Base-by-base conservation (phyloP, 2,113 vertebrate genomes). In the Hypanus sabinus region DNA sequence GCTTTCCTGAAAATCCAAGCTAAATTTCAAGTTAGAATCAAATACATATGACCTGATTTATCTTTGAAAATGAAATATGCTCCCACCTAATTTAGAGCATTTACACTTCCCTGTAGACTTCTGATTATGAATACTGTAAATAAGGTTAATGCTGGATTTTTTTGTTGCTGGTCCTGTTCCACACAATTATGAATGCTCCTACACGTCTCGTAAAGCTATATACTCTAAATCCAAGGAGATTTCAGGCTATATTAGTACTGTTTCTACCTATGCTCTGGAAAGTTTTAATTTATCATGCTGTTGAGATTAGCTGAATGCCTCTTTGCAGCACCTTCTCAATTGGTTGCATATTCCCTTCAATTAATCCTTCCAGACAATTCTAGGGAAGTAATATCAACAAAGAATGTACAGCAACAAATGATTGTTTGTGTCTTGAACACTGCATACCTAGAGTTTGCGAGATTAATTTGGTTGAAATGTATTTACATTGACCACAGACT, bases 11-110 rank as follows among this genome's bases (percentile, higher is more conserved):
- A 85, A 85, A 27, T 85, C 46, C 55, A 85, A 85, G 11, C 9
- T 60, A 46, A 85, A 85, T 85, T 57, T 85, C 27, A 22, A 83
- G 81, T 85, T 46, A 85, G 81, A 57, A 85, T 85, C 81, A 57
- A 75, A 85, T 57, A 24, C 38, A 60, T 3, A n/a, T 16, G 57
- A 30, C 57, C 57, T 1, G 30, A 62, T 88, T 62, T 88, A 65
- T 62, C 57, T n/a, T 60, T 62, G 57, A 88, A 60, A 62, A n/a
- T 88, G 5, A 62, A 30, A 88, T 60, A 68, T 8, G 62, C 30
- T n/a, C 14, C 22, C 57, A 65, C 30, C 57, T 16, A 85, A 27
- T 27, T 57, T 85, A 57, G 46, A 85, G 24, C 38, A 27, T 27
- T 22, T 55, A 27, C 10, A 6, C 24, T 22, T 83, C 80, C 55